Evolutionary conservation across 1,140 invertebrate genomes (phyloP), one percentile per base, ranked within the genome.

Genomic region (Anagrus nilaparvatae): DNA sequence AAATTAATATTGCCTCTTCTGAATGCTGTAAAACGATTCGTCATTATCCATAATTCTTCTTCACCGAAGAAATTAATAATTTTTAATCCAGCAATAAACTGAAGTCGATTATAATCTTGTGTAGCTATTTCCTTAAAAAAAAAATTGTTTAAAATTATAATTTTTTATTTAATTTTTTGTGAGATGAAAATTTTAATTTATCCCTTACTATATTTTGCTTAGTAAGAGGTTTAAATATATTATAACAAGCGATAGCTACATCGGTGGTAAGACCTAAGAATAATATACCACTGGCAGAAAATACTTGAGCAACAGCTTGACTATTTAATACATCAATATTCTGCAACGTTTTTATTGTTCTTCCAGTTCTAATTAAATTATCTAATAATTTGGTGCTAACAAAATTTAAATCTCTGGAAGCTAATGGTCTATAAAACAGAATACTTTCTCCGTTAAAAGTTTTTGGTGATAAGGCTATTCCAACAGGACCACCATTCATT

Each of bases 101-200:
- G 3, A 5, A 39, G 25, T 12, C 16, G 13, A 9, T 39, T 13
- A n/a, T 18, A 17, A 27, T 39, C 36, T 27, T 19, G 29, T 3
- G 70, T 69, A 1, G 78, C 47, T 10, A 63, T 56, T 31, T 71
- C 61, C 63, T 62, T 37, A 7, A 50, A 45, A 16, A 16, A 44
- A 47, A 43, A 27, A n/a, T n/a, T n/a, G n/a, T n/a, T n/a, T n/a
- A n/a, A n/a, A n/a, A n/a, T n/a, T n/a, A n/a, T n/a, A n/a, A n/a
- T n/a, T n/a, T n/a, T n/a, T n/a, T n/a, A n/a, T n/a, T n/a, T n/a
- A n/a, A n/a, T n/a, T n/a, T n/a, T n/a, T n/a, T n/a, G n/a, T n/a
- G n/a, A n/a, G n/a, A n/a, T n/a, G n/a, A n/a, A n/a, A n/a, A n/a
- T n/a, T n/a, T n/a, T n/a, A n/a, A n/a, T n/a, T n/a, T n/a, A n/a